These are phyloP conservation scores for Drosophila pegasa DNA, from an alignment of 2,888 invertebrate genomes.

Conservation along the genomic window DNA sequence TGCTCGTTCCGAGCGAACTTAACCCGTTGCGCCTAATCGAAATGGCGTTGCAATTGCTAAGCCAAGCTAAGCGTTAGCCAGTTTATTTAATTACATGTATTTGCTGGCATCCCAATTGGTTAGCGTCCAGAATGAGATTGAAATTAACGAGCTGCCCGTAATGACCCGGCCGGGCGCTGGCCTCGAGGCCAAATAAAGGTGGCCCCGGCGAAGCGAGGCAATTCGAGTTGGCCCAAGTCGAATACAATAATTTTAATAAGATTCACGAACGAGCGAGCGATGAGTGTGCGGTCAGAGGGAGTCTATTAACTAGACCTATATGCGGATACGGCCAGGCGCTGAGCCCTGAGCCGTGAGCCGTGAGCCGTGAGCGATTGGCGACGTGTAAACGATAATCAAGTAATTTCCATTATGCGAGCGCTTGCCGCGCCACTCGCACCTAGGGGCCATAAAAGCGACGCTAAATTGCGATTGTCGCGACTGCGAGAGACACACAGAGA, in stretches of 20 bases:
- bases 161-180: constrained; percentile 52
- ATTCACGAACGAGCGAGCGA: constrained; percentile 40
- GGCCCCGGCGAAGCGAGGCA: constrained; percentile 7
- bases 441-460: constrained; percentile 67
- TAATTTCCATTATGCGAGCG: constrained; percentile 75
- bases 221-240: constrained; percentile 19
- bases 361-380: constrained; percentile 74
- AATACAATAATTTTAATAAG: constrained; percentile 64
- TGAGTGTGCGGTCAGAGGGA: constrained; percentile 32
- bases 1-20: constrained; percentile 22
- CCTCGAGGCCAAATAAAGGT: constrained; percentile 48
- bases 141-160: constrained; percentile 73
- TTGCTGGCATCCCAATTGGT: constrained; percentile 39
- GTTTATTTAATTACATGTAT: constrained; percentile 59
- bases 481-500: constrained; percentile 40
- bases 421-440: constrained; percentile 52
- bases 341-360: neutral
- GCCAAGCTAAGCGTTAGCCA: constrained; percentile 50
- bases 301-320: constrained; percentile 50
- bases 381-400: constrained; percentile 80
- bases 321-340: no score
- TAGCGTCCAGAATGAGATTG: constrained; percentile 50
- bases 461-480: constrained; percentile 78
- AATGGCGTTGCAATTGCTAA: constrained; percentile 24
- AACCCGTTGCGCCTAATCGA: constrained; percentile 52